Evolutionary conservation across 2,888 invertebrate genomes (phyloP), one percentile per base, ranked within the genome.

Genomic region (Stenolophus ochropezus): DNA sequence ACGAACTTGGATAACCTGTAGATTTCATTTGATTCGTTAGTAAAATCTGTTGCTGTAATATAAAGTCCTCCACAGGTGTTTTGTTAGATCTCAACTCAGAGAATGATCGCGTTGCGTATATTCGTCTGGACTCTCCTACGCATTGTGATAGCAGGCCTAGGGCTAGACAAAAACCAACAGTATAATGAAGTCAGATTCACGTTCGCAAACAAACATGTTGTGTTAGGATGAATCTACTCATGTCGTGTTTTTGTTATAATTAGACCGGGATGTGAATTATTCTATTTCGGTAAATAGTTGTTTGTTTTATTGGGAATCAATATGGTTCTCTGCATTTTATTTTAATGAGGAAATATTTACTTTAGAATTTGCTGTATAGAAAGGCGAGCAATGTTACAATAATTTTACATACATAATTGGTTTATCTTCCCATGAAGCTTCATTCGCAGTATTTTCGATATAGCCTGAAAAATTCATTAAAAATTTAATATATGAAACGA

Each of bases 121-220:
- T 18, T 18, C 58, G 58, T 58, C 23, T 58, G 23, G 58, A 58
- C 23, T 69, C 6, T 69, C 33, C 27, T 33, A 0, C 2, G 27
- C 16, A 25, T 11, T 21, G 23, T 58, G 16, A 8, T 61, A 14
- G 14, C 33, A 69, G 61, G 65, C 65, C 33, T 3, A 16, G 6
- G 33, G 65, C 65, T 69, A 33, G 33, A 42, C 74, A 74, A 74
- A 74, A 74, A 74, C 23, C 74, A 20, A 3, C 23, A 16, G 25
- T 16, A n/a, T 74, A 74, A 25, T 74, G 20, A 27, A 51, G 74
- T 74, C 73, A 73, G 73, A 47, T 73, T 23, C 74, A 51, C 51
- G 25, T 74, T 51, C 74, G 25, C 23, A 74, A 49, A 53, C 74
- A 53, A 74, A 53, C 25, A 25, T 27, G 53, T 25, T 74, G 6